A percentile compares a stretch with the other conserved stretches of the same genome.
phyloP scores from a whole-genome alignment of 2,113 vertebrate genomes.

The Illadopsis cleaveri region DNA sequence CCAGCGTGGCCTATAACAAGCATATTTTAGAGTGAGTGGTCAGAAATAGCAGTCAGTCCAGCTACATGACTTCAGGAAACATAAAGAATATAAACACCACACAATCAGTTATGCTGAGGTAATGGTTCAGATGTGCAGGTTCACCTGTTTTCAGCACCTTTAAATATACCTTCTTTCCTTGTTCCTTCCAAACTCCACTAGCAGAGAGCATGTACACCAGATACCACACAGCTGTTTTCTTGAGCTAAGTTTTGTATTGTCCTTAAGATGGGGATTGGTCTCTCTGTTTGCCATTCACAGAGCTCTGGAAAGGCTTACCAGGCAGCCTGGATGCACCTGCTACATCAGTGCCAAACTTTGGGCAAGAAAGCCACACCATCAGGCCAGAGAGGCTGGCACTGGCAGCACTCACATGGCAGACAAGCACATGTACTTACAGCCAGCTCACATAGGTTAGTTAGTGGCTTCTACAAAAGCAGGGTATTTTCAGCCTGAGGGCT shows the following conservation, averaged over 20 bases:
- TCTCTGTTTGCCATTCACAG: rapidly evolving
- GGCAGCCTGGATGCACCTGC: neutral
- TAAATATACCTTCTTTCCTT: neutral
- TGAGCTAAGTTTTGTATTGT: rapidly evolving
- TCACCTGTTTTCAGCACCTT: neutral
- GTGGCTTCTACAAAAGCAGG: neutral
- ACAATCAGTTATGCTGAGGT: neutral
- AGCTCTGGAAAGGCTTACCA: neutral
- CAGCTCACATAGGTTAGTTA: rapidly evolving
- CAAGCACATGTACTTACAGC: neutral
- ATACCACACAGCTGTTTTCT: neutral
- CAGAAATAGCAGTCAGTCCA: neutral
- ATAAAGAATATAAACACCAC: neutral
- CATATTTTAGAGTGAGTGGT: neutral
- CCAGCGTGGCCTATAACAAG: slow-evolving; percentile 83
- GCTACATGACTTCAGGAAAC: neutral
- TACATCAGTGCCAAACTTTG: neutral
- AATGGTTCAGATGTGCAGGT: rapidly evolving
- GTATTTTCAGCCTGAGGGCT: neutral
- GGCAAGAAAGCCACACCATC: neutral
- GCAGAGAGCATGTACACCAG: rapidly evolving
- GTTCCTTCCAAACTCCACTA: neutral
- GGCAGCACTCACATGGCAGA: neutral
- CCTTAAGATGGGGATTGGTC: neutral
- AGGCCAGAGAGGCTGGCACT: neutral